Conservation (phyloP, 2,888 invertebrate species). For the Lasioglossum pauxillum region DNA sequence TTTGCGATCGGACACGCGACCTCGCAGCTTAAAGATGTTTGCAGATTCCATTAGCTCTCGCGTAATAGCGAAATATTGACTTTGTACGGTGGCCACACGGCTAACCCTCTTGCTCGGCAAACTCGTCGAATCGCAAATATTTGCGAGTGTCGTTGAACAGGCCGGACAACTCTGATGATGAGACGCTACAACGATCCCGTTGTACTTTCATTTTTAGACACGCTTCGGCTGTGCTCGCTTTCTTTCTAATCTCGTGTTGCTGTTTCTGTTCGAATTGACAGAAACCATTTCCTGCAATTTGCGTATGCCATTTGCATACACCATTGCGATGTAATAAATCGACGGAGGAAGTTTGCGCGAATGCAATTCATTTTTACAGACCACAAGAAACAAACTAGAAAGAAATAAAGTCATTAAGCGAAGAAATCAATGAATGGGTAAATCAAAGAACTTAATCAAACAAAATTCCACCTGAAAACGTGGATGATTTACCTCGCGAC, state of each 20-base stretch:
- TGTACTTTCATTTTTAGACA: background rate
- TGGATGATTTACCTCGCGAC: background rate
- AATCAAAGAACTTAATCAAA: background rate
- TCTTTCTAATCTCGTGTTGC: background rate
- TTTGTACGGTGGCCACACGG: background rate
- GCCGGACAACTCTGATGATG: background rate
- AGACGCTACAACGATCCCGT: background rate
- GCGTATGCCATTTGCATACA: background rate
- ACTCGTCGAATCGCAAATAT: conserved; percentile 30
- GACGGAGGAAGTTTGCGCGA: background rate
- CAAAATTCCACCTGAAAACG: background rate
- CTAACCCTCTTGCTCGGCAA: conserved; percentile 7
- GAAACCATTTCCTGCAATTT: background rate
- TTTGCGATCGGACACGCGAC: conserved; percentile 4
- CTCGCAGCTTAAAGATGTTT: background rate
- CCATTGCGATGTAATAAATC: no score
- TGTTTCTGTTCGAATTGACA: background rate
- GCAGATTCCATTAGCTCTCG: background rate
- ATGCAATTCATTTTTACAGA: background rate
- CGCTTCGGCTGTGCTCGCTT: conserved; percentile 1
- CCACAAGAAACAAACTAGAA: background rate
- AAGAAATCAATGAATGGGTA: background rate
- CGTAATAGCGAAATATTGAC: conserved; percentile 40
- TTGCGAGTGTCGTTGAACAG: conserved; percentile 7
- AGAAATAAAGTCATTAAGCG: background rate